phyloP scores from a whole-genome alignment of 1,140 invertebrate species.

The Dendroctonus valens region DNA sequence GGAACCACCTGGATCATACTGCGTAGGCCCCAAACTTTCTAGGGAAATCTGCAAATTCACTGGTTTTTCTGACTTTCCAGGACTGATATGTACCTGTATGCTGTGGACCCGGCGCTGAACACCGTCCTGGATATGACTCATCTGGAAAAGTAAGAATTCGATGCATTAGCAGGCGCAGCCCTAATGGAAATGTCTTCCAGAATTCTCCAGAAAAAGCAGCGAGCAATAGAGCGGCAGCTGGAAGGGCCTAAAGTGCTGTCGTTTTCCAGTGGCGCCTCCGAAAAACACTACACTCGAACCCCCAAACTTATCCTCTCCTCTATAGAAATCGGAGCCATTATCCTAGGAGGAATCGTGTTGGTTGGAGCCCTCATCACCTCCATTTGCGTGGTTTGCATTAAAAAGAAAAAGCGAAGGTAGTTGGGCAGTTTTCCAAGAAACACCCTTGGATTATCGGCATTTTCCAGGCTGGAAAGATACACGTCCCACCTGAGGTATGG shows the following conservation, averaged over 20 bases:
- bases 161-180: not conserved
- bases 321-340: conserved; percentile 75
- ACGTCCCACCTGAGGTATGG: conserved; percentile 43
- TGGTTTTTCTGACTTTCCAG: conserved; percentile 55
- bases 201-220: conserved; percentile 59
- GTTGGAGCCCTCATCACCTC: conserved; percentile 73
- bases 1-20: conserved; percentile 58
- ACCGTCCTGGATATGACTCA: conserved; percentile 77
- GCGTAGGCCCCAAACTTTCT: conserved; percentile 64
- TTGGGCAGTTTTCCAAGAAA: not conserved
- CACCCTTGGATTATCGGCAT: not conserved
- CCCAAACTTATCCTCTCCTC: conserved; percentile 63
- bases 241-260: conserved; percentile 58
- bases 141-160: conserved; percentile 64
- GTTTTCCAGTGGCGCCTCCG: conserved; percentile 51
- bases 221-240: conserved; percentile 60
- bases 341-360: conserved; percentile 75
- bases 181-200: conserved; percentile 50
- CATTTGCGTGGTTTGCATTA: conserved; percentile 73
- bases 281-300: conserved; percentile 48
- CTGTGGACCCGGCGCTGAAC: conserved; percentile 76
- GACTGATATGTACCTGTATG: conserved; percentile 82
- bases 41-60: no score
- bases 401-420: conserved; percentile 59
- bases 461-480: conserved; percentile 37